A percentile compares a stretch with the other conserved stretches of the same genome.
phyloP scores from a whole-genome alignment of 2,797 vertebrate genomes.

The Lateolabrax maculatus region DNA sequence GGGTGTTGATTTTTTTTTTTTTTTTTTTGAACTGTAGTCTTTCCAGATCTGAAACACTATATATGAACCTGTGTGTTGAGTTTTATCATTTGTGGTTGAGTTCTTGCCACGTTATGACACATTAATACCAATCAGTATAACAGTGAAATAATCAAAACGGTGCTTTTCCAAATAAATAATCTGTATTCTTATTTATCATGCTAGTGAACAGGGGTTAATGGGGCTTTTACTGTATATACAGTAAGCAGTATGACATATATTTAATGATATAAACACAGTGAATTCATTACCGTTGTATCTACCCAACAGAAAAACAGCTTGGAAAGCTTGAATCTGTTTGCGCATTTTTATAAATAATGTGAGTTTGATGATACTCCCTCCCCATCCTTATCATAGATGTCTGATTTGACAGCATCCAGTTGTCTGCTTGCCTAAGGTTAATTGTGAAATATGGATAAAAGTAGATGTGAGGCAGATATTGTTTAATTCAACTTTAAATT shows the following conservation, averaged over 20 bases:
- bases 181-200: not conserved
- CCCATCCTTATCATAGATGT: not conserved
- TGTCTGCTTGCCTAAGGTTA: not conserved
- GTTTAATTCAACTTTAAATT: constrained; percentile 8
- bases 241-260: not conserved
- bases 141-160: not conserved
- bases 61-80: not conserved
- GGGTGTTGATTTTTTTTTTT: not conserved
- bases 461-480: not conserved
- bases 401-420: constrained; percentile 1
- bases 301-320: not conserved
- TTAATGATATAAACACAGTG: not conserved
- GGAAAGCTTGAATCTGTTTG: not conserved
- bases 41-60: not conserved
- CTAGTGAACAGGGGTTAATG: not conserved
- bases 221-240: not conserved
- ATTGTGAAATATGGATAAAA: constrained; percentile 14
- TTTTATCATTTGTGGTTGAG: not conserved
- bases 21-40: not conserved
- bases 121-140: not conserved
- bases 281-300: not conserved
- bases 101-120: not conserved
- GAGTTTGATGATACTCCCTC: not conserved
- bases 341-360: not conserved
- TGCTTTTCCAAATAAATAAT: not conserved